These are phyloP conservation scores for Hyperoplus immaculatus DNA, from an alignment of 2,797 vertebrate species.

Conservation along the genomic window DNA sequence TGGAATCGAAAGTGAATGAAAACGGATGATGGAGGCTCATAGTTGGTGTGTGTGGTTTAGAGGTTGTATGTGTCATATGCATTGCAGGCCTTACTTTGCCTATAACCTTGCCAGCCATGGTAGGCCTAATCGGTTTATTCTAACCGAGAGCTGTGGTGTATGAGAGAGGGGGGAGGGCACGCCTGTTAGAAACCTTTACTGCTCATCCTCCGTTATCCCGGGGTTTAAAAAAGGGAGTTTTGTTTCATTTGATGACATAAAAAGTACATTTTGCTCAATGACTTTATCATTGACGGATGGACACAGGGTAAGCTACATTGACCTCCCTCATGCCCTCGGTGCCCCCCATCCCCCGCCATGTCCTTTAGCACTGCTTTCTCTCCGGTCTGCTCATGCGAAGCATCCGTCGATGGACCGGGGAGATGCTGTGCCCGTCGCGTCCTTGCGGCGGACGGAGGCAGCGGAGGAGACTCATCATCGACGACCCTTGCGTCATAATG, in stretches of 20 bases:
- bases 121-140: constrained; percentile 81
- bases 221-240: background rate
- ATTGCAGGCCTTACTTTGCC: constrained; percentile 62
- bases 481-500: constrained; percentile 88
- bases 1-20: background rate
- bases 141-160: constrained; percentile 45
- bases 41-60: constrained; percentile 1
- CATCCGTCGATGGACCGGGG: constrained; percentile 32
- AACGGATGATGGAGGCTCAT: background rate
- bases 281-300: constrained; percentile 33
- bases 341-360: background rate
- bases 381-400: constrained; percentile 7
- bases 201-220: constrained; percentile 8
- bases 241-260: background rate
- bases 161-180: background rate
- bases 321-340: constrained; percentile 55
- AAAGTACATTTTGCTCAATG: background rate
- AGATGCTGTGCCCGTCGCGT: constrained; percentile 44
- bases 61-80: constrained; percentile 36
- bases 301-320: constrained; percentile 39
- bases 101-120: constrained; percentile 78
- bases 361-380: constrained; percentile 24
- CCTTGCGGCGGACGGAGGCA: constrained; percentile 37
- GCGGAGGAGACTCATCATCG: constrained; percentile 65
- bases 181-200: constrained; percentile 9